These are phyloP conservation scores for Perizoma flavofasciatum DNA, from an alignment of 2,888 invertebrate genomes.

Conservation along the genomic window DNA sequence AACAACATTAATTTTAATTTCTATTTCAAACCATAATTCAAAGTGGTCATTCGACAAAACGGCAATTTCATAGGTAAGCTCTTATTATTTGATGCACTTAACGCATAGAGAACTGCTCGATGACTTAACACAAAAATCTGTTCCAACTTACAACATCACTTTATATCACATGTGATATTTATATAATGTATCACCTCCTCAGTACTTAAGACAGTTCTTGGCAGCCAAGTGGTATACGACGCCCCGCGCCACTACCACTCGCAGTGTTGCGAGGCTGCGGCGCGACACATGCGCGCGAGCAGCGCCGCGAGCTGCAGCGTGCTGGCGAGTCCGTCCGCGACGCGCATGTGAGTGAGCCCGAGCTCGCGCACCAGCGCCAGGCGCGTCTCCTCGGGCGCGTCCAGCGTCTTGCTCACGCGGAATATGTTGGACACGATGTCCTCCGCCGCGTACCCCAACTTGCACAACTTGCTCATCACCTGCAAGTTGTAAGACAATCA, in stretches of 20 bases:
- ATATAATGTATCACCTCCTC: too few species aligned
- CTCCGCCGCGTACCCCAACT: conserved; percentile 97
- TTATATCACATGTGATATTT: too few species aligned
- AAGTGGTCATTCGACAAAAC: too few species aligned
- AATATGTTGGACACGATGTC: conserved; percentile 98
- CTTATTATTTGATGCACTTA: too few species aligned
- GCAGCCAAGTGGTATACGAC: too few species aligned
- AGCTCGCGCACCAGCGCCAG: conserved; percentile 95
- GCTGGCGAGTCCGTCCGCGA: conserved; percentile 94
- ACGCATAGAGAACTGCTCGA: too few species aligned
- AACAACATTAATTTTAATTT: too few species aligned
- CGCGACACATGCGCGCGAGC: conserved; percentile 91
- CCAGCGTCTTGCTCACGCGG: conserved; percentile 94
- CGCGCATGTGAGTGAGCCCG: conserved; percentile 94
- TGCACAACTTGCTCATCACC: conserved; percentile 95
- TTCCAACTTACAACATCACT: too few species aligned
- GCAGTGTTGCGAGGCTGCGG: conserved; percentile 44
- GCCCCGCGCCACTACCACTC: conserved; percentile 30
- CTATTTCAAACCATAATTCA: too few species aligned
- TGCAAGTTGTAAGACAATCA: conserved; percentile 47
- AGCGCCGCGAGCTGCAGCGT: conserved; percentile 96
- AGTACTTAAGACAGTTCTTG: too few species aligned
- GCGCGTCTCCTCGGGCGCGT: conserved; percentile 91
- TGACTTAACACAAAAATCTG: too few species aligned
- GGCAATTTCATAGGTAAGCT: too few species aligned